A percentile compares a stretch with the other conserved stretches of the same genome.
Evolutionary conservation across 2,113 vertebrate species (phyloP).

Genomic region (Meleagris gallopavo): DNA sequence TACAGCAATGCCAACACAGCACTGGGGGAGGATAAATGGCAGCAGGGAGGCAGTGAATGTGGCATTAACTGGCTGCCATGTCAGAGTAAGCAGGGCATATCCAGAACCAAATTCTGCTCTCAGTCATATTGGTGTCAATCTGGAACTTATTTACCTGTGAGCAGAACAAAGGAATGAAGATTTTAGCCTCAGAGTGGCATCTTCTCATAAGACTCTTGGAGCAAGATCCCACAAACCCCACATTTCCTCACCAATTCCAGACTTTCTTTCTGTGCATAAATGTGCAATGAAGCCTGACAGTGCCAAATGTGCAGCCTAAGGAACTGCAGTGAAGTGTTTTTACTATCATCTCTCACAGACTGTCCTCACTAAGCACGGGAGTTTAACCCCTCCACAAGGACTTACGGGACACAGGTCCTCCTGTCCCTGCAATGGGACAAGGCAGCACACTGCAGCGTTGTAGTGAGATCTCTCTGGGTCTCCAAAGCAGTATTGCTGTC

Average conservation of each 20-base stretch:
- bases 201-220: neutral
- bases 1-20: neutral
- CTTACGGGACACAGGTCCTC: neutral
- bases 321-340: fast-evolving
- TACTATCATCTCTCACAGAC: neutral
- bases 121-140: fast-evolving
- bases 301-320: neutral
- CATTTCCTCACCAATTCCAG: neutral
- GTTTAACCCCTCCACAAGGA: too few relatives aligned
- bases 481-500: neutral
- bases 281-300: neutral
- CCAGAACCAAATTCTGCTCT: neutral
- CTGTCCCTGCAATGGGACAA: fast-evolving
- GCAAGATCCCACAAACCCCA: neutral
- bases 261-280: neutral
- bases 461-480: fast-evolving
- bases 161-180: neutral
- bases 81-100: neutral
- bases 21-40: neutral
- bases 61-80: neutral
- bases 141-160: neutral
- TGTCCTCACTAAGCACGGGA: fast-evolving
- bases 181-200: neutral
- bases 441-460: neutral
- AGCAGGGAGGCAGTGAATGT: neutral